Evolutionary conservation across 2,888 invertebrate species (phyloP), one percentile per base, ranked within the genome.

Genomic region (Heteromyza rotundicornis): DNA sequence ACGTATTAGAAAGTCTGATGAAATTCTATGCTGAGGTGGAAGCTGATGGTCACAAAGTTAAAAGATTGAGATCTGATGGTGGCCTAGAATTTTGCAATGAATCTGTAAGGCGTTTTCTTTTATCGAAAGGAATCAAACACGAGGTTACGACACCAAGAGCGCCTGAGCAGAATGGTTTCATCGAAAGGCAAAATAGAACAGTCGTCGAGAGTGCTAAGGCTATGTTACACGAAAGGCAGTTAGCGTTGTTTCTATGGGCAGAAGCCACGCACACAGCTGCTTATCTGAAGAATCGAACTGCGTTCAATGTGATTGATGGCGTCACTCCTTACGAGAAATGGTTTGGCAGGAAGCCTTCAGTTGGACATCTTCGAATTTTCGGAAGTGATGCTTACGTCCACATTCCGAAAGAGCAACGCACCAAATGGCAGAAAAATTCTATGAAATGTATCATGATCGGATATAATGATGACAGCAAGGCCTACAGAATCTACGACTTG

Each of bases 191-290:
- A 50, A 64, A 62, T 22, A 12, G 53, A 14, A 62, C 64, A 14
- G 22, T 64, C 10, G 56, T 64, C 14, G 57, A 61, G 57, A 20
- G 57, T 19, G 62, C 59, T 14, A 58, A 60, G 50, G 53, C 57
- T 1, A 65, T 65, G 63, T 19, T 63, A 14, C 58, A 59, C 52
- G 27, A 55, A 62, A 60, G 14, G 24, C 8, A 56, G 14, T 2
- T 56, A 10, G 23, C 50, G 14, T n/a, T 22, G 10, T 56, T 36
- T 56, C 62, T 78, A 2, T 81, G 79, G 80, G 77, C 77, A 17
- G 80, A 81, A 66, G 80, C 80, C 0, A 71, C 77, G 0, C 68
- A 71, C 8, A 74, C 72, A 62, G 74, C 76, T 8, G 70, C 72
- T 0, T 79, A 78, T 59, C 53, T 78, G 17, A 62, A 78, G 2